These are phyloP conservation scores for Apotomis betuletana DNA, from an alignment of 2,888 invertebrate species.

Conservation along the genomic window DNA sequence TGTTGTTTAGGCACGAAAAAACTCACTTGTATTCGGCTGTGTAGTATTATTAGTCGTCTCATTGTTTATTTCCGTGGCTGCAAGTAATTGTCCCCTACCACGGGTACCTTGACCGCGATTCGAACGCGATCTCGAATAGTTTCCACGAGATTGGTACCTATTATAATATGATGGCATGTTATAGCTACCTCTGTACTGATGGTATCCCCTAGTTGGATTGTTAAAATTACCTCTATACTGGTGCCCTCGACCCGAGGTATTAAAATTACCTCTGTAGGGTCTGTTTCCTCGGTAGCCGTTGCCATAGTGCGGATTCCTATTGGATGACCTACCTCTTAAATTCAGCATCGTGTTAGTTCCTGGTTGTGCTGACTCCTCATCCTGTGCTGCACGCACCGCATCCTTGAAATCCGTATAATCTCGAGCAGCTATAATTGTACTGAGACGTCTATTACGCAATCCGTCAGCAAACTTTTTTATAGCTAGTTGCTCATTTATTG, in stretches of 20 bases:
- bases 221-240: conserved; percentile 3
- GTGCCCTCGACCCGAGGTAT: neutral
- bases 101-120: neutral
- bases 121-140: neutral
- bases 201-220: neutral
- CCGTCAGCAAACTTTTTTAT: conserved; percentile 38
- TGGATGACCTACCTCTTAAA: neutral
- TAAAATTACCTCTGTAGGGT: neutral
- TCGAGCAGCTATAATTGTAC: conserved; percentile 43
- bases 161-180: neutral
- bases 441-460: conserved; percentile 38
- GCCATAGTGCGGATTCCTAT: neutral
- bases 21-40: conserved; percentile 20
- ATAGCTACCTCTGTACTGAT: neutral
- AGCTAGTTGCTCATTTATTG: conserved; percentile 38
- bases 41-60: neutral
- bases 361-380: conserved; percentile 29
- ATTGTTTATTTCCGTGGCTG: neutral
- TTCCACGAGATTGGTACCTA: neutral
- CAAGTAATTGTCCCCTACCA: neutral
- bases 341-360: neutral
- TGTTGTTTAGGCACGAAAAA: conserved; percentile 28
- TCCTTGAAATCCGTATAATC: conserved; percentile 40
- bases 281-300: conserved; percentile 4
- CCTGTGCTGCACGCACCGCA: conserved; percentile 35